Evolutionary conservation across 2,888 invertebrate genomes (phyloP), one percentile per base, ranked within the genome.

Genomic region (Peribatodes rhomboidaria): DNA sequence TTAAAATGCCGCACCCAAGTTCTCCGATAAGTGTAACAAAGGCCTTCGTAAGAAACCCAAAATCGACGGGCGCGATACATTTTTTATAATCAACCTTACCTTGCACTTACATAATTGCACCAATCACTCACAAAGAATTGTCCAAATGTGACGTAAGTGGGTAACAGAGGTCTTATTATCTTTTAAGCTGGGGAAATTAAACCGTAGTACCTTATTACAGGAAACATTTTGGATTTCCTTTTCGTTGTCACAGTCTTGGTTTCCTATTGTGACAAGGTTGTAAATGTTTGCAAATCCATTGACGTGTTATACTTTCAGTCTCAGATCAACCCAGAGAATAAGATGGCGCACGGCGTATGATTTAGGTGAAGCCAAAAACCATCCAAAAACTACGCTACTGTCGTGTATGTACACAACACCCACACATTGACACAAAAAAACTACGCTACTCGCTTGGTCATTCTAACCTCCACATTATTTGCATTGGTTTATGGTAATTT

Each of bases 51-150:
- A 39, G 37, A 49, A 46, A 59, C 60, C 39, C 55, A 69, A 68
- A 66, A 59, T 56, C 56, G 56, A 63, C 60, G 16, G 63, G 49
- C 27, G 47, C 27, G 61, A 61, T 64, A 69, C 47, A 62, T 61
- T 65, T 63, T 65, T 60, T 42, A 64, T 44, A 65, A 54, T 61
- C 67, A 27, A 67, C 56, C 50, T 69, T 50, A 70, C 72, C 72
- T 70, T 68, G 70, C 33, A 16, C 54, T 72, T 70, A 67, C 54
- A 56, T 68, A 70, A 65, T 67, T 67, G 67, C 53, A n/a, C 65
- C 72, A 72, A 70, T 72, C 68, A 68, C 68, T 68, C 67, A 65
- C 49, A 65, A 65, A 49, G 31, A 69, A 67, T 55, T 60, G 61
- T 52, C 56, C 50, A 55, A 63, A 31, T 58, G 16, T 65, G 66